Base-by-base conservation (phyloP, 2,888 invertebrate genomes). In the Portevinia maculata region DNA sequence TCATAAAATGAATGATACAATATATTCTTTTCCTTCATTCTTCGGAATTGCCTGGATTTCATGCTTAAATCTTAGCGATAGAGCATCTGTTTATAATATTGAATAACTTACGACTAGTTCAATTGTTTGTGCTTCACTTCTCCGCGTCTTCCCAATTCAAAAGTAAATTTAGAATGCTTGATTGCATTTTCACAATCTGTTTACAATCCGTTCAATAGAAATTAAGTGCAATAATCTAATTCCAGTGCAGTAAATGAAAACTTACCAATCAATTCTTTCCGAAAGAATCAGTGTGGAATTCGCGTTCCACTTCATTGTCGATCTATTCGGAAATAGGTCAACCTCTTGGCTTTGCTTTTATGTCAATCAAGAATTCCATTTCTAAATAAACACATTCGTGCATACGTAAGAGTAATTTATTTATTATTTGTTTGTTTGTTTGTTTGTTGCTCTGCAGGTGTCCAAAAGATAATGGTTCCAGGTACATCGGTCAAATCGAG, bases 401-500 rank as follows among this genome's bases (percentile, higher is more conserved):
- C 32, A 5, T 65, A 9, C 13, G 17, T 9, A 34, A 32, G n/a
- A n/a, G n/a, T n/a, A n/a, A n/a, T n/a, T n/a, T n/a, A n/a, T n/a
- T n/a, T n/a, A n/a, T n/a, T n/a, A n/a, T n/a, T n/a, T n/a, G n/a
- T 13, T 8, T 19, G 11, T 34, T 11, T 7, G 6, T 19, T 59
- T 59, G 0, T 57, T 53, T 55, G 24, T 34, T 9, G 17, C 30
- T 65, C 50, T 79, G 1, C 88, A 96, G 96, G 98, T 87, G 97
- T 98, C 88, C 96, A 96, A 90, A 98, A 98, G 91, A 96, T 98
- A 81, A 96, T 98, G 95, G 97, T 98, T 78, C 97, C 96, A 67
- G 97, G 97, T 55, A 96, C 96, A 85, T 97, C 97, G 86, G 94
- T 97, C 71, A 94, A 95, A 90, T 95, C 95, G 73, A 97, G 97